Percentiles rank a stretch among this genome's conserved stretches.
Evolutionary conservation across 2,888 invertebrate species (phyloP).

Genomic region (Mystacides longicornis): DNA sequence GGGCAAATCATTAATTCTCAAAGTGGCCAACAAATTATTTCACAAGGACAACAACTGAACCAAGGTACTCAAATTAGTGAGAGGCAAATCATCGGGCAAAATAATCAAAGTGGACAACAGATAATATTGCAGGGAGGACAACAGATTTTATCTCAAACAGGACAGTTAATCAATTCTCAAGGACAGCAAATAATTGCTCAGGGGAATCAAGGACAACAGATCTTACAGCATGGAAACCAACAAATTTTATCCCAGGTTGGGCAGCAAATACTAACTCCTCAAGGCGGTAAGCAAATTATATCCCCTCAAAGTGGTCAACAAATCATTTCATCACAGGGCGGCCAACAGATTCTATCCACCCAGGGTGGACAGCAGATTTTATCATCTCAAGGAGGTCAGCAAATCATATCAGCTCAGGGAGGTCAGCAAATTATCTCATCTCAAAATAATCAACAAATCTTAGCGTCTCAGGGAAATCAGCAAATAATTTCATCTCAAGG

Average conservation of each 20-base stretch:
- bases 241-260: constrained; percentile 43
- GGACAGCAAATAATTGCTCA: constrained; percentile 42
- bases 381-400: constrained; percentile 44
- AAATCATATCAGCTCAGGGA: constrained; percentile 45
- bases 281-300: constrained; percentile 27
- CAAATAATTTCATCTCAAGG: constrained; percentile 43
- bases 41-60: constrained; percentile 36
- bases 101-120: constrained; percentile 43
- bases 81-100: constrained; percentile 34
- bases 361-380: constrained; percentile 39
- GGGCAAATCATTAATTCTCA: constrained; percentile 46
- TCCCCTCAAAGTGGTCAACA: constrained; percentile 29
- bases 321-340: constrained; percentile 7
- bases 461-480: constrained; percentile 44
- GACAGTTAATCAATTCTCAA: constrained; percentile 45
- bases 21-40: constrained; percentile 40
- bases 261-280: constrained; percentile 27
- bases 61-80: constrained; percentile 35
- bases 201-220: constrained; percentile 40
- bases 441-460: constrained; percentile 45
- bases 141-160: constrained; percentile 43
- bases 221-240: constrained; percentile 44
- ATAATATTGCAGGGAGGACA: constrained; percentile 45
- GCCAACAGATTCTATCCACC: constrained; percentile 36
- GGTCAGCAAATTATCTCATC: constrained; percentile 39